Evolutionary conservation across 2,797 vertebrate species (phyloP).

Genomic region (Manis javanica): DNA sequence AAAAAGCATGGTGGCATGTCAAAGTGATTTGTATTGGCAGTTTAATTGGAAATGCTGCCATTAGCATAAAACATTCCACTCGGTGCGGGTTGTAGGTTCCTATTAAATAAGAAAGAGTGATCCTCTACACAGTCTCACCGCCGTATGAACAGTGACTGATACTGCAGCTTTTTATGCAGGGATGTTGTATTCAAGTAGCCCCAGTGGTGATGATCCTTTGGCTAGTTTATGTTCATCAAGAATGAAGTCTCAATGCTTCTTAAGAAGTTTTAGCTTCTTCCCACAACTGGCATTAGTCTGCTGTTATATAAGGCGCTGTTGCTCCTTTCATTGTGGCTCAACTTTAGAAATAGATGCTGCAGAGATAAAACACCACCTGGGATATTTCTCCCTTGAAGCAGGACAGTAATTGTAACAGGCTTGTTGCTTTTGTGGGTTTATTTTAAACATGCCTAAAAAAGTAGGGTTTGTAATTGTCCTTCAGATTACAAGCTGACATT

Average conservation of each 20-base stretch:
- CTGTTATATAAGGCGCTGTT: constrained; percentile 36
- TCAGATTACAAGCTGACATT: constrained; percentile 84
- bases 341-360: constrained; percentile 53
- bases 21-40: constrained; percentile 66
- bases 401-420: constrained; percentile 50
- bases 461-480: constrained; percentile 79
- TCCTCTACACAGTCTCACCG: background rate
- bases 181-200: constrained; percentile 44
- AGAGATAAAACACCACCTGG: constrained; percentile 73
- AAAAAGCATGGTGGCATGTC: constrained; percentile 49
- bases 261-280: constrained; percentile 18
- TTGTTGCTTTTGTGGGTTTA: constrained; percentile 67
- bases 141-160: constrained; percentile 7
- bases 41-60: constrained; percentile 58
- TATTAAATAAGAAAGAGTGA: constrained; percentile 56
- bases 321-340: constrained; percentile 51
- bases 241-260: constrained; percentile 18
- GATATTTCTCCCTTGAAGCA: constrained; percentile 64
- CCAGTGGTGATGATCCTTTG: background rate
- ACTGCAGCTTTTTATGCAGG: background rate
- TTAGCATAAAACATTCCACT: constrained; percentile 67
- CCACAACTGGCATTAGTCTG: background rate
- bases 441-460: constrained; percentile 83
- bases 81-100: constrained; percentile 47
- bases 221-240: background rate